Evolutionary conservation across 2,797 vertebrate genomes (phyloP), one percentile per base, ranked within the genome.

Genomic region (Cossypha caffra): DNA sequence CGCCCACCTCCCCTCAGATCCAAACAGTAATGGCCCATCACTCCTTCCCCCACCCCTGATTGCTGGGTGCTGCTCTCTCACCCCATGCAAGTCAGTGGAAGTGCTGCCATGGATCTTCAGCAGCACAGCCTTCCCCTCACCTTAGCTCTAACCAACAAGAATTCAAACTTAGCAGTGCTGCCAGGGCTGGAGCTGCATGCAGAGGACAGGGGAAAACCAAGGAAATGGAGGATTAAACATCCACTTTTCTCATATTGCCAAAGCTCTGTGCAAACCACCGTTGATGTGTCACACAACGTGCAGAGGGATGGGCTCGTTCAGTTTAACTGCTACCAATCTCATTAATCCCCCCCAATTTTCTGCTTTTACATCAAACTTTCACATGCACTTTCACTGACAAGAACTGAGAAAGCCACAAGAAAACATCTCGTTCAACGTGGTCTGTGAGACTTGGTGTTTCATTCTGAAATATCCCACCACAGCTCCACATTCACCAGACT

Each of bases 371-470:
- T 26, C 5, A 2, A 4, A 45, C 13, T 35, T 67, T 20, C 15
- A 4, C 4, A 2, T 4, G 16, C 13, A 42, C 11, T 66, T 58
- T 51, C 58, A 58, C n/a, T 4, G 5, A 2, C 2, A 29, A 57
- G 25, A 61, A 38, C 0, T 29, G 10, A 23, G 57, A 68, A 38
- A 67, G 10, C 5, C 57, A 40, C 3, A 23, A 62, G 28, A 42
- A 24, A 37, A 76, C 11, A 9, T 21, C 51, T 38, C 8, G 0
- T n/a, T 33, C 3, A 1, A n/a, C 0, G 0, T 0, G 9, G 31
- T 37, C 35, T 40, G 3, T 0, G 5, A n/a, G 42, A 38, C 14
- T 31, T 25, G 21, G 18, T 26, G 54, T 7, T 11, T 35, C n/a
- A 11, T 81, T 57, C 25, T 59, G 2, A 26, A 11, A 13, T 7